Conservation (phyloP, 1,140 invertebrate species). For the Idris sp. region DNA sequence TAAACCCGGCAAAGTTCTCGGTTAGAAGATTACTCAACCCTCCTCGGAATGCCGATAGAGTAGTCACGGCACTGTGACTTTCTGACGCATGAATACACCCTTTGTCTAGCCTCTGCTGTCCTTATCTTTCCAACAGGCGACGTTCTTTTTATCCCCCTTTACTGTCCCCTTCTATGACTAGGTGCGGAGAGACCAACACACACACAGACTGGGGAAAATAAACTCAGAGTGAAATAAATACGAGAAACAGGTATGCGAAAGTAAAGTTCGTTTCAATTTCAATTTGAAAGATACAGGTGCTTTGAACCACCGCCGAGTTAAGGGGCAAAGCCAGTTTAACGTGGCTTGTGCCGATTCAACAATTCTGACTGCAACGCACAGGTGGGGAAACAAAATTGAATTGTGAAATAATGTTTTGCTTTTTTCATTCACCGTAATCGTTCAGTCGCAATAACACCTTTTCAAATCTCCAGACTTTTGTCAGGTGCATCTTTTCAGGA, state of each 20-base stretch:
- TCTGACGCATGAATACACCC: slow-evolving; percentile 55
- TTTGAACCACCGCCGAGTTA: slow-evolving; percentile 18
- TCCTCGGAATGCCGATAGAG: slow-evolving; percentile 36
- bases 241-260: slow-evolving; percentile 28
- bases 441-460: slow-evolving; percentile 52
- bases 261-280: slow-evolving; percentile 38
- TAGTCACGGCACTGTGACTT: slow-evolving; percentile 50
- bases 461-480: slow-evolving; percentile 23
- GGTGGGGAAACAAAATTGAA: too few species aligned
- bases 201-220: neutral
- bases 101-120: slow-evolving; percentile 31
- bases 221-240: neutral
- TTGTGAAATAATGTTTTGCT: slow-evolving; percentile 20
- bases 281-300: slow-evolving; percentile 42
- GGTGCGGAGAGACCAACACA: neutral
- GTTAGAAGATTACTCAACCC: slow-evolving; percentile 53
- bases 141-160: neutral
- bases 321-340: slow-evolving; percentile 15
- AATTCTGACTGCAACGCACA: slow-evolving; percentile 42
- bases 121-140: neutral
- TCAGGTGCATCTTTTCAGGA: slow-evolving; percentile 43
- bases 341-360: slow-evolving; percentile 39
- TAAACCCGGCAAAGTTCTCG: slow-evolving; percentile 46
- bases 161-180: slow-evolving; percentile 3
- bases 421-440: slow-evolving; percentile 57